Conservation (phyloP, 2,113 vertebrate species). For the Sander lucioperca region DNA sequence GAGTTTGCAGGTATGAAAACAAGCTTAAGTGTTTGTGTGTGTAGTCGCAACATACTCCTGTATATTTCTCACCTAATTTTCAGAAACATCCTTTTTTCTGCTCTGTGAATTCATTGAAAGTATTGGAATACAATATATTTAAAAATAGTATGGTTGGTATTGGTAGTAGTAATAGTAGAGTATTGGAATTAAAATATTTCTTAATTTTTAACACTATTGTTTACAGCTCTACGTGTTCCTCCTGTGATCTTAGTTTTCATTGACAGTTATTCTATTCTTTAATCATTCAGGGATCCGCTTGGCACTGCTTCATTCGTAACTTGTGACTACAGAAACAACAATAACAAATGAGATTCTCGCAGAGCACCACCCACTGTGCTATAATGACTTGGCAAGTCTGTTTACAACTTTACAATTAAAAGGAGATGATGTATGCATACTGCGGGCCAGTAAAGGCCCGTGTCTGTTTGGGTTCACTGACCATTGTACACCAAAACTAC, state of each 20-base stretch:
- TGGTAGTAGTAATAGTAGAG: neutral
- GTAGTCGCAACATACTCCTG: neutral
- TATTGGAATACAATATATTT: neutral
- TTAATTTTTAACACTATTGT: neutral
- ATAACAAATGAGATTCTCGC: conserved; percentile 9
- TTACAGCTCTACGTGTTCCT: neutral
- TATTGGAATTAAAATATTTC: neutral
- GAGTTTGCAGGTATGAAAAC: too few relatives aligned
- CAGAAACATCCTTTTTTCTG: neutral
- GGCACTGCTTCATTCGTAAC: neutral
- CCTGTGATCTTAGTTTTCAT: too few relatives aligned
- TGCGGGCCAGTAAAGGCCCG: neutral
- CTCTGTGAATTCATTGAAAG: neutral
- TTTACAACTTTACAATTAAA: conserved; percentile 26
- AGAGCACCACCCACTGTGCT: neutral
- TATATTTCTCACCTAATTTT: neutral
- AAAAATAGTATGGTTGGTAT: neutral
- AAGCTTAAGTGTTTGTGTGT: neutral
- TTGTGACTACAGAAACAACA: conserved; percentile 12
- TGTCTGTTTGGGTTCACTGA: neutral
- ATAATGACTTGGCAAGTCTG: conserved; percentile 32
- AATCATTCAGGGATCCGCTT: neutral
- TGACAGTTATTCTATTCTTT: too few relatives aligned
- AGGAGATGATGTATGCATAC: neutral
- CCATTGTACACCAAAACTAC: neutral